Evolutionary conservation across 2,888 invertebrate species (phyloP).

Genomic region (Ornithoptera alexandrae): DNA sequence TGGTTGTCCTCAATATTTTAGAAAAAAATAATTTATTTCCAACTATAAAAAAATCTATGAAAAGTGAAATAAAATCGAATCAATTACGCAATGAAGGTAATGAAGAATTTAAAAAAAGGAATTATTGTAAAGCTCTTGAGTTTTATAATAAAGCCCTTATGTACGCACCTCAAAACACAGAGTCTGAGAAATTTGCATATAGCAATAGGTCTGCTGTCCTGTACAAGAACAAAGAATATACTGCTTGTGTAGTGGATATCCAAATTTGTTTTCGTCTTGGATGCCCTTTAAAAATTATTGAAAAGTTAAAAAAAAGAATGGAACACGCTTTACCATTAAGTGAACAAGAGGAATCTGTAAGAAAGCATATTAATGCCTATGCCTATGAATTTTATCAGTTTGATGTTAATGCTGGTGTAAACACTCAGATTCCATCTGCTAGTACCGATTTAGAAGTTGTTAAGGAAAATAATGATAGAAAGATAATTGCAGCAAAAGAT

Average conservation of each 20-base stretch:
- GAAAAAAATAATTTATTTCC: conserved; percentile 34
- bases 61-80: conserved; percentile 35
- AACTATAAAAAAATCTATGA: conserved; percentile 20
- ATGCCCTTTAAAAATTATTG: conserved; percentile 38
- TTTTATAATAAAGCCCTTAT: conserved; percentile 41
- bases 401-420: conserved; percentile 23
- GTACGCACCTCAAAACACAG: conserved; percentile 40
- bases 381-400: conserved; percentile 16
- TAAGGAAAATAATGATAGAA: conserved; percentile 26
- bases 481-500: conserved; percentile 38
- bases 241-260: conserved; percentile 40
- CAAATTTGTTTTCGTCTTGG: conserved; percentile 37
- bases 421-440: conserved; percentile 37
- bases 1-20: conserved; percentile 32
- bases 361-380: not conserved
- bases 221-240: conserved; percentile 28
- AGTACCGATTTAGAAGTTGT: conserved; percentile 35
- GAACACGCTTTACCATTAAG: conserved; percentile 16
- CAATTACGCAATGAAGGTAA: conserved; percentile 38
- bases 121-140: conserved; percentile 31
- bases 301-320: conserved; percentile 36
- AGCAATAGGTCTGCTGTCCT: conserved; percentile 43
- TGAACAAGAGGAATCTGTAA: conserved; percentile 1
- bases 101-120: conserved; percentile 27
- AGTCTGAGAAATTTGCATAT: conserved; percentile 38